Evolutionary conservation across 2,113 vertebrate genomes (phyloP), one percentile per base, ranked within the genome.

Genomic region (Strix uralensis): DNA sequence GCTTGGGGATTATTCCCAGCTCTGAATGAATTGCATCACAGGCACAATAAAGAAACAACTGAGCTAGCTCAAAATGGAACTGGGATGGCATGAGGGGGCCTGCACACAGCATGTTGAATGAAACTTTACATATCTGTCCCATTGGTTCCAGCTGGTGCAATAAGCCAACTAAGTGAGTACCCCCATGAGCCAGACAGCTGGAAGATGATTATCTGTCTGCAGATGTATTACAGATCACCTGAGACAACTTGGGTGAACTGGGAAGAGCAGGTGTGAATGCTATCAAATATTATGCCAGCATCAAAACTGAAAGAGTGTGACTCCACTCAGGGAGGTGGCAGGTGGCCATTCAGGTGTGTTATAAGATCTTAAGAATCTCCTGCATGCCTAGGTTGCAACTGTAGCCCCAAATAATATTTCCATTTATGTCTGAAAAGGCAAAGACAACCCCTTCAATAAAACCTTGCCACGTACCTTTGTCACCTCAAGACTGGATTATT

Each of bases 1-100:
- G 86, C 49, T 77, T 87, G 81, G 86, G 94, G 49, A 95, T 92
- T 96, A 82, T 91, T 93, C 92, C 54, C 46, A 46, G 42, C 71
- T 88, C 74, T 26, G 47, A 92, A 91, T 63, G 55, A 92, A 94
- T 82, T 62, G 62, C 36, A 49, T 88, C 93, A 86, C 10, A 92
- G 59, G 69, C 65, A 91, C 58, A 95, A 81, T 79, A 89, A 92
- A 82, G 78, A 86, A 94, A 94, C 73, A 87, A 70, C 89, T 52
- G 77, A 92, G 54, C 47, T 71, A 65, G 75, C 78, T 95, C 74
- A 72, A 81, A 87, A 75, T 4, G 9, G 62, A 80, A 79, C 49
- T 55, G 66, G 46, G 62, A n/a, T 19, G 52, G 57, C 57, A 62
- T 5, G 26, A 34, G 63, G 59, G 73, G 18, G 25, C 42, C 58